Percentiles rank a stretch among this genome's conserved stretches.
phyloP scores from a whole-genome alignment of 1,140 invertebrate species.

The Sycophaga agraensis region DNA sequence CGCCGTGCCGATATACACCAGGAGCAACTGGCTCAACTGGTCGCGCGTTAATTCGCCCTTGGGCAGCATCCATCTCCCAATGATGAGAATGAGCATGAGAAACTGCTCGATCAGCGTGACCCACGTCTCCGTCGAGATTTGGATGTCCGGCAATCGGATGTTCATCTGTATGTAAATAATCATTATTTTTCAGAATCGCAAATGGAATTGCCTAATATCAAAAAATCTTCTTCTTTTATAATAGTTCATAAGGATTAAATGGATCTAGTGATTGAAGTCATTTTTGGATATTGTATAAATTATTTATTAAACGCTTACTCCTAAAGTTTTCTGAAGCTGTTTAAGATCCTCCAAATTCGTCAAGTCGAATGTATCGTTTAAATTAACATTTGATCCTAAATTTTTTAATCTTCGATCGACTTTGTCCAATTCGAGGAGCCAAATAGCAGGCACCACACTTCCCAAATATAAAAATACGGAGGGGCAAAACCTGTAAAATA shows the following conservation, averaged over 20 bases:
- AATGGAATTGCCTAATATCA: conserved; percentile 7
- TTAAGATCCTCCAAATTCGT: conserved; percentile 58
- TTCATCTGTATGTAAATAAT: conserved; percentile 47
- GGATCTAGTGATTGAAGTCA: too few relatives aligned
- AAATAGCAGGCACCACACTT: conserved; percentile 81
- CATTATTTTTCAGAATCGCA: too few relatives aligned
- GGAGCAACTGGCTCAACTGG: conserved; percentile 85
- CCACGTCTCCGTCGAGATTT: conserved; percentile 76
- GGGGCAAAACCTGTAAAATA: conserved; percentile 74
- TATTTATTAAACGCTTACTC: conserved; percentile 51
- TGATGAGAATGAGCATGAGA: conserved; percentile 83
- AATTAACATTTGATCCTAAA: conserved; percentile 59
- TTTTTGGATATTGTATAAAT: too few relatives aligned
- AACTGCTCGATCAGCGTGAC: conserved; percentile 87
- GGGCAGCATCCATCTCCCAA: conserved; percentile 85
- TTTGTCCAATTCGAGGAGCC: conserved; percentile 82
- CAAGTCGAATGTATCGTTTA: conserved; percentile 52
- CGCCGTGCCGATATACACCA: conserved; percentile 84
- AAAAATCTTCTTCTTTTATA: background rate
- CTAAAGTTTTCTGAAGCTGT: conserved; percentile 61
- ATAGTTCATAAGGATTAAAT: too few relatives aligned
- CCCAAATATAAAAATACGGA: conserved; percentile 81
- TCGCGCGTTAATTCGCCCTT: conserved; percentile 88
- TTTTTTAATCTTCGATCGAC: conserved; percentile 66
- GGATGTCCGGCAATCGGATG: conserved; percentile 64